These are phyloP conservation scores for Varanus salvator DNA, from an alignment of 2,113 vertebrate genomes.

Conservation along the genomic window DNA sequence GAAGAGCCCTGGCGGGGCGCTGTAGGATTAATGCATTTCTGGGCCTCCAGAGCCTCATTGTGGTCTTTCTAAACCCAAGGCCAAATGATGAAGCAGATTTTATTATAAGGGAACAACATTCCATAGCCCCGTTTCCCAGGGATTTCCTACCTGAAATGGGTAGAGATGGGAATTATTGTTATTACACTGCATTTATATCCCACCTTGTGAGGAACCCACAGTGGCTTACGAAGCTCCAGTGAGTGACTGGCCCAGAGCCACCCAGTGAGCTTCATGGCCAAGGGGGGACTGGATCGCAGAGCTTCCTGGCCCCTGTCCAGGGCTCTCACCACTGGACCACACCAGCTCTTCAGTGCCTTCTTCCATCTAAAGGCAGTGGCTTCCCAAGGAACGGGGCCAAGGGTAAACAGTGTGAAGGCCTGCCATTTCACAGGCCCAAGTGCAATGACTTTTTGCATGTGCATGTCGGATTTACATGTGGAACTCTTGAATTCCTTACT, in stretches of 20 bases:
- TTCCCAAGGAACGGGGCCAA: neutral
- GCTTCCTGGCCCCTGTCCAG: no score
- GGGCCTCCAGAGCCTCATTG: rapidly evolving
- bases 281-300: no score
- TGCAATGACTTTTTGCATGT: neutral
- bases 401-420: neutral
- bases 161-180: no score
- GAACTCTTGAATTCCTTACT: neutral
- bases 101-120: neutral
- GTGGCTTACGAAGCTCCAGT: no score
- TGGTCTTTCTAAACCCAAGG: rapidly evolving
- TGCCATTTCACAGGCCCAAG: neutral
- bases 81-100: neutral
- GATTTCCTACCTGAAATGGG: neutral
- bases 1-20: neutral
- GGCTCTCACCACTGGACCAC: no score
- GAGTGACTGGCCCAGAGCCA: no score
- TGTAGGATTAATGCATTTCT: neutral
- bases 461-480: neutral
- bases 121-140: neutral
- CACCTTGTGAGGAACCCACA: no score
- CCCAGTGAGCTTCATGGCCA: no score
- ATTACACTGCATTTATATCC: no score
- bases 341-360: neutral
- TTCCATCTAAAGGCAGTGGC: neutral